Evolutionary conservation across 2,888 invertebrate species (phyloP), one percentile per base, ranked within the genome.

Genomic region (Hydrotaea diabolus): DNA sequence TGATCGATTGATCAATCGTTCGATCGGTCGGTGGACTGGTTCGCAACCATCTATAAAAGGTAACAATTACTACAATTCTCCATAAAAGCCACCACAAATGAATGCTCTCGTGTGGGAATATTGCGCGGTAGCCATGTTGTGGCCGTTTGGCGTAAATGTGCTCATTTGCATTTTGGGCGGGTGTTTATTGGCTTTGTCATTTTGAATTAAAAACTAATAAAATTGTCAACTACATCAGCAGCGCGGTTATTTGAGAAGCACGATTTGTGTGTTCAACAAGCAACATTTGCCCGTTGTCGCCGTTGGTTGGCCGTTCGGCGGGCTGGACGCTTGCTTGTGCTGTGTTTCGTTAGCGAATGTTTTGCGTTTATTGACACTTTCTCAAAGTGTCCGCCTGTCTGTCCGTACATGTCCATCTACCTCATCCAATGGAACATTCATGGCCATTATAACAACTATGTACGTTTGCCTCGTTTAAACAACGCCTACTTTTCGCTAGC

Each of bases 321-420:
- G 2, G 31, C 31, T 31, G 2, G 31, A n/a, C n/a, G 31, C 31
- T 31, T 31, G 31, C 31, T 31, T n/a, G 31, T 4, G 31, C 31
- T 31, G n/a, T n/a, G n/a, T 13, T 43, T 66, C 43, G 43, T 43
- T 69, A 19, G 69, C 69, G 69, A 19, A 55, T 82, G 82, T 85
- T 85, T 82, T 79, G 59, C 85, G 82, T 80, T 77, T 85, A 77
- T 85, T 85, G 85, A 82, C 85, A 85, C 85, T 85, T 85, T 85
- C 82, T 13, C 43, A 66, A 11, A 57, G 66, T 21, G 21, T 17
- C 19, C n/a, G n/a, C n/a, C n/a, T n/a, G n/a, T n/a, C n/a, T n/a
- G n/a, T n/a, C n/a, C n/a, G n/a, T n/a, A n/a, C n/a, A n/a, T n/a
- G n/a, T n/a, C n/a, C n/a, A n/a, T n/a, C n/a, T n/a, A n/a, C n/a